phyloP scores from a whole-genome alignment of 2,797 vertebrate species.

The Coranthus polyacanthus region DNA sequence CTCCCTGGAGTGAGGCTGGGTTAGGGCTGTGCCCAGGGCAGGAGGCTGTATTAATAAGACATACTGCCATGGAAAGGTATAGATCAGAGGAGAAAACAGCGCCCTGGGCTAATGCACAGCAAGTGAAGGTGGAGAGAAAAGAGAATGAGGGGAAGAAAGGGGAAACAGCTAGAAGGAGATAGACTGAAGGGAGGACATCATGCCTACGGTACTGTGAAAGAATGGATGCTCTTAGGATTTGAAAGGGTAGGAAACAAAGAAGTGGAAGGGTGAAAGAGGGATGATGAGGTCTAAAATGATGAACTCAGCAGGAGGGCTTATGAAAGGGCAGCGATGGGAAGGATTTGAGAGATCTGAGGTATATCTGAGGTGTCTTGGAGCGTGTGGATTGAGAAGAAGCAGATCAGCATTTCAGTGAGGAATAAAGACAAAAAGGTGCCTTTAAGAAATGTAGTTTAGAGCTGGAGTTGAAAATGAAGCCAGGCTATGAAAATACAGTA shows the following conservation, averaged over 20 bases:
- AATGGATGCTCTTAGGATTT: slow-evolving; percentile 42
- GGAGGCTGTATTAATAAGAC: slow-evolving; percentile 75
- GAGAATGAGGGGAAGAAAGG: slow-evolving; percentile 7
- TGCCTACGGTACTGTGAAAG: slow-evolving; percentile 53
- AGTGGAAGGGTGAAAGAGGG: slow-evolving; percentile 51
- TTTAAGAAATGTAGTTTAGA: slow-evolving; percentile 32
- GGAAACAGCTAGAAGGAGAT: slow-evolving; percentile 24
- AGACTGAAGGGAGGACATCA: slow-evolving; percentile 52
- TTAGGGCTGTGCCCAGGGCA: slow-evolving; percentile 66
- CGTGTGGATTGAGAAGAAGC: slow-evolving; percentile 36
- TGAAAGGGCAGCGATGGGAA: slow-evolving; percentile 44
- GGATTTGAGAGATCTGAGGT: slow-evolving; percentile 54
- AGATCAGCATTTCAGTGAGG: slow-evolving; percentile 44
- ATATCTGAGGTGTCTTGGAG: slow-evolving; percentile 39
- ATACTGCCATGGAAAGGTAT: slow-evolving; percentile 61
- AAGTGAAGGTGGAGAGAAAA: slow-evolving; percentile 39
- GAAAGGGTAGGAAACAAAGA: slow-evolving; percentile 64
- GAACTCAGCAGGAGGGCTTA: slow-evolving; percentile 56
- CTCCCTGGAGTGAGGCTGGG: slow-evolving; percentile 49
- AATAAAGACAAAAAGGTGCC: slow-evolving; percentile 44
- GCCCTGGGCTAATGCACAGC: slow-evolving; percentile 63
- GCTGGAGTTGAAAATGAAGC: slow-evolving; percentile 11
- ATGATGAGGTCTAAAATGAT: slow-evolving; percentile 64
- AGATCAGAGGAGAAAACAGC: slow-evolving; percentile 71
- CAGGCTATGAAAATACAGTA: slow-evolving; percentile 21